Conservation (phyloP, 1,140 invertebrate genomes). For the Archivesica marissinica region DNA sequence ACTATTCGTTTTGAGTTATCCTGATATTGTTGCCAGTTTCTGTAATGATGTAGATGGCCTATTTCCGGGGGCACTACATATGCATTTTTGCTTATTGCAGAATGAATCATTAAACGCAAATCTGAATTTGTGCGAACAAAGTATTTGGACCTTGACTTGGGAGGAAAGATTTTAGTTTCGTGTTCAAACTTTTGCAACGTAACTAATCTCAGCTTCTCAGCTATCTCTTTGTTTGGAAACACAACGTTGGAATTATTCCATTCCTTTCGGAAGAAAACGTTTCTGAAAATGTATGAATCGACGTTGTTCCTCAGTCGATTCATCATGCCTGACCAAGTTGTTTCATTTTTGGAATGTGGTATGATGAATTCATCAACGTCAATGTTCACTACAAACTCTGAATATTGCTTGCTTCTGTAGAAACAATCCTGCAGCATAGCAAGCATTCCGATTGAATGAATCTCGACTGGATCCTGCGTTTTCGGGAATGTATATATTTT, state of each 20-base stretch:
- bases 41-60: constrained; percentile 51
- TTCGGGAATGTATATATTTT: constrained; percentile 67
- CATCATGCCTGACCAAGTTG: constrained; percentile 28
- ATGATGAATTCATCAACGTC: constrained; percentile 57
- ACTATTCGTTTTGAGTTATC: background rate
- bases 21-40: constrained; percentile 14
- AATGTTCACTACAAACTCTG: constrained; percentile 47
- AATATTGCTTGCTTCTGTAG: constrained; percentile 9
- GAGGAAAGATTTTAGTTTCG: constrained; percentile 8
- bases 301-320: background rate
- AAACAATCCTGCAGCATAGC: constrained; percentile 47
- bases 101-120: constrained; percentile 22
- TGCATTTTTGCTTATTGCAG: background rate
- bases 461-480: constrained; percentile 8
- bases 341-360: background rate
- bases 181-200: constrained; percentile 32
- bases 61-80: background rate
- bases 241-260: background rate
- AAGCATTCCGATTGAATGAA: constrained; percentile 72
- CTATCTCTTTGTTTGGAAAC: background rate
- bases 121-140: constrained; percentile 3
- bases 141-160: constrained; percentile 20
- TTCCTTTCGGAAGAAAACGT: constrained; percentile 41
- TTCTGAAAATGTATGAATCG: constrained; percentile 3
- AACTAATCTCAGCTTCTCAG: constrained; percentile 14